These are phyloP conservation scores for Stercorarius parasiticus DNA, from an alignment of 2,113 vertebrate species.

Conservation along the genomic window DNA sequence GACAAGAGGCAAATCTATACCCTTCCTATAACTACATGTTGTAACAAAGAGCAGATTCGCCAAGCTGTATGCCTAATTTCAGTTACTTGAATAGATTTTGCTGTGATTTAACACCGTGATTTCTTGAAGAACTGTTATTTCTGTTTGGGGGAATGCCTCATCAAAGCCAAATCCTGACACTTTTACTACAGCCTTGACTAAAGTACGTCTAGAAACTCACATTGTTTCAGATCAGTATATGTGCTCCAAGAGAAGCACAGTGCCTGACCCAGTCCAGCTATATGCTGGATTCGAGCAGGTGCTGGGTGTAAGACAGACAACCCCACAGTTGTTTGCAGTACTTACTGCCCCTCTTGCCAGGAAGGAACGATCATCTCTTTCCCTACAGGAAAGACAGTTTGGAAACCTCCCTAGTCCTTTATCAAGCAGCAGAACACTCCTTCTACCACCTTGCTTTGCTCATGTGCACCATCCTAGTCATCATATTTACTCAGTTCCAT, in stretches of 20 bases:
- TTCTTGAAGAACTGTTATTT: neutral
- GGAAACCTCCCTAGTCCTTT: neutral
- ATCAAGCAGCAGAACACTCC: neutral
- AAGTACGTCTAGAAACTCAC: neutral
- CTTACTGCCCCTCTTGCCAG: neutral
- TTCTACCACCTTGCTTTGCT: neutral
- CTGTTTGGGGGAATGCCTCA: neutral
- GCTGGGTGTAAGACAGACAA: neutral
- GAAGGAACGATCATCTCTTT: neutral
- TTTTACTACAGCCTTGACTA: neutral
- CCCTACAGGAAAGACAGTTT: neutral
- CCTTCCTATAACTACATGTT: neutral
- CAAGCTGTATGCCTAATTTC: neutral
- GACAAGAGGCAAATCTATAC: neutral
- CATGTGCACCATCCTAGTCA: neutral
- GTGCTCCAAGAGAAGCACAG: neutral
- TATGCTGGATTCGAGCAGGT: neutral
- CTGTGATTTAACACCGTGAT: neutral
- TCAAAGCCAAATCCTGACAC: neutral
- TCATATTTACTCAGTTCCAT: neutral
- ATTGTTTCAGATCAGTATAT: neutral
- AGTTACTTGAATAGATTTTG: neutral
- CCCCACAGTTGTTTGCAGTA: neutral
- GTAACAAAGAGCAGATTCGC: rapidly evolving
- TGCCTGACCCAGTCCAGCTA: neutral